Evolutionary conservation across 37 sponge, comb jelly and placozoan species (phyloP), one percentile per base, ranked within the genome.

Genomic region (Aplysina aerophoba): DNA sequence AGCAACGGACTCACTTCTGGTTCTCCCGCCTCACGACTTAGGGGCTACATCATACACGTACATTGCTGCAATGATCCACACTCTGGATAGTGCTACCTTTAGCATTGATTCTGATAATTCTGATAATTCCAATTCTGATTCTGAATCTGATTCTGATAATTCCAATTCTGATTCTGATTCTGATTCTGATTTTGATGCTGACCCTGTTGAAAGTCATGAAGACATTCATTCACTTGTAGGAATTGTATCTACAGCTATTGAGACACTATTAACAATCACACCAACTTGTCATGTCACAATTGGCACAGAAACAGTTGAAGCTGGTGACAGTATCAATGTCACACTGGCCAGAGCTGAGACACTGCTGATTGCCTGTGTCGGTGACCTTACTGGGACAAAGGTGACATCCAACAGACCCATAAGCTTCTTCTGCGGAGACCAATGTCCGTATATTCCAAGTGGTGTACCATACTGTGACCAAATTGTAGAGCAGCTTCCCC

Each of bases 1-100:
- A 31, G 59, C 87, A 44, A 66, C 83, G 22, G 91, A 90, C 61
- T 77, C 87, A 38, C 82, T 73, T 25, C 56, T 90, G n/a, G 91
- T 87, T 39, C 30, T 90, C 20, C 91, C 91, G 5, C 62, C 65
- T 79, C 20, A 33, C 4, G 30, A 66, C 0, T 15, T 53, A 63
- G 39, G 79, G 62, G 15, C 67, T 61, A 31, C 57, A 55, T 36
- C 74, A 78, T 75, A 66, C 65, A 39, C 74, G 83, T 55, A 83
- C 57, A 44, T 44, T 40, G 78, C 40, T 20, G 65, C 75, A 55
- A 55, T 56, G 12, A 64, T 55, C 27, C 24, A 40, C 44, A 35
- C 21, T 19, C 0, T 20, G 13, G 24, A 12, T 16, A 15, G 35
- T 12, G 33, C 4, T 2, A 20, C 27, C 1, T 71, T 24, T 86